phyloP scores from a whole-genome alignment of 2,113 vertebrate genomes.

The Erpornis zantholeuca region DNA sequence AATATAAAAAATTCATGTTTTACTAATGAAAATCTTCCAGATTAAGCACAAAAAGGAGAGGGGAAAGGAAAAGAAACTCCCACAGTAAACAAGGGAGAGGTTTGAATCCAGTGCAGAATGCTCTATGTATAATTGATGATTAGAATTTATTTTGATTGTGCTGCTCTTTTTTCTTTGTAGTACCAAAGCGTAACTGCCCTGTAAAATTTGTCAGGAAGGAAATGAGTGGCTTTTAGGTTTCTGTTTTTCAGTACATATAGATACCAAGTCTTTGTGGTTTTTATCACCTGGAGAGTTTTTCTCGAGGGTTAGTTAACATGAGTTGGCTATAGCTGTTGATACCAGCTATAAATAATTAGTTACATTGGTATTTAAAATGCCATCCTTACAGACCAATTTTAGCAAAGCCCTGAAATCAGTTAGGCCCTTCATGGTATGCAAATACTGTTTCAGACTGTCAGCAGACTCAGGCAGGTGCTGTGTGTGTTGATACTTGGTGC shows the following conservation, averaged over 20 bases:
- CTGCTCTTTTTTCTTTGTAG: neutral
- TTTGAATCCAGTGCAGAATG: neutral
- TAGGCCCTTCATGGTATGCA: neutral
- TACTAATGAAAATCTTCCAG: conserved; percentile 58
- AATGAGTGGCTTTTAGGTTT: neutral
- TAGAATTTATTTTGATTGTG: conserved; percentile 37
- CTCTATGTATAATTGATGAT: conserved; percentile 50
- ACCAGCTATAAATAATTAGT: neutral
- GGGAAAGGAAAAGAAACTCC: neutral
- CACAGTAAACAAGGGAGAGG: conserved; percentile 46
- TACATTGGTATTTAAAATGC: neutral
- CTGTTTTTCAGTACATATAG: neutral
- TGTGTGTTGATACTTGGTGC: neutral
- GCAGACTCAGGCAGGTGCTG: neutral
- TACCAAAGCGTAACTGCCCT: neutral
- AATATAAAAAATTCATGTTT: conserved; percentile 64
- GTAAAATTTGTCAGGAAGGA: neutral
- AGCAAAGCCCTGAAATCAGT: neutral
- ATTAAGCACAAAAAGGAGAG: conserved; percentile 23
- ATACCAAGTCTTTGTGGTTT: neutral
- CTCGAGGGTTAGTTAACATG: neutral
- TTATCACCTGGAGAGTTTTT: neutral
- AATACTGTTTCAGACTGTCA: neutral
- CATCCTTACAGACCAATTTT: neutral
- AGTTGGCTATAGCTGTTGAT: neutral